Evolutionary conservation across 2,888 invertebrate species (phyloP), one percentile per base, ranked within the genome.

Genomic region (Mimumesa dahlbomi): DNA sequence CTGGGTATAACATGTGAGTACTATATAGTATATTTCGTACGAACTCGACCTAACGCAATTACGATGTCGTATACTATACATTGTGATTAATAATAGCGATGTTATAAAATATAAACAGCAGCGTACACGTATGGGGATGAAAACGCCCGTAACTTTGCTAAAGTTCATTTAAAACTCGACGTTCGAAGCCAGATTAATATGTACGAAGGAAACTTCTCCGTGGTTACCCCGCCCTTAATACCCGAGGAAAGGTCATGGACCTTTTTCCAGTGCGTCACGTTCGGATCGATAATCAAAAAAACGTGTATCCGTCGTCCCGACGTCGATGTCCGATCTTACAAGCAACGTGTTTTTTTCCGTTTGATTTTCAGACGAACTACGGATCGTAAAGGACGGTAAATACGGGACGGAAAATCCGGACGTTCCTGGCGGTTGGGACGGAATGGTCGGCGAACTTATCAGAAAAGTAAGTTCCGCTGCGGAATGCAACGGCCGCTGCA

Each of bases 391-490:
- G 84, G 98, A 98, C 87, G 94, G 94, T 18, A 94, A 94, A 85
- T 97, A 97, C 85, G 96, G 96, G 0, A 92, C 93, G 9, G 95
- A 95, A 89, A 94, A 94, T 88, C 91, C 93, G 38, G 92, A 93
- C 58, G 92, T 93, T 1, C 92, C 93, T 72, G 95, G 95, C 21
- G 95, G 94, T 50, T 97, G 96, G 96, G 95, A 96, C 84, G 96
- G 96, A 50, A 94, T 96, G 91, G 94, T 97, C 38, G 96, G 96
- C 9, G 97, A 97, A 89, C 92, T 97, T 71, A 93, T 96, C 48
- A 92, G 96, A 89, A 94, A 95, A 92, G 97, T 97, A 91, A 92
- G 93, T 89, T 57, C 13, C 49, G 56, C 29, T 43, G 36, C 54
- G 3, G 7, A 6, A 29, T n/a, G 4, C 19, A 14, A 7, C 5